phyloP scores from a whole-genome alignment of 1,140 invertebrate species.

The Psilanteris sp. region DNA sequence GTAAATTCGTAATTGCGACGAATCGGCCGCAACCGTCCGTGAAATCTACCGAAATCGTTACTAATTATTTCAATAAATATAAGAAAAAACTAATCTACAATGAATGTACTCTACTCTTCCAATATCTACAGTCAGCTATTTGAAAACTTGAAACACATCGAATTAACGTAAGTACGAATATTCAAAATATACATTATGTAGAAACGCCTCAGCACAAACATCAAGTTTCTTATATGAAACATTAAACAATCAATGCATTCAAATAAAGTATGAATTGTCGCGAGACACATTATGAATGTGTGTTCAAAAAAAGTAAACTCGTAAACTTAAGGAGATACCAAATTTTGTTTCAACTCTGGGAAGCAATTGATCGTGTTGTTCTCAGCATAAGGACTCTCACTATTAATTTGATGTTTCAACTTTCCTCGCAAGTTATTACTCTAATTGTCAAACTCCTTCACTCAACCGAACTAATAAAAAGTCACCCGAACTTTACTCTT shows the following conservation, averaged over 20 bases:
- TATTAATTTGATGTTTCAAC: not conserved
- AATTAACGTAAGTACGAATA: conserved; percentile 2
- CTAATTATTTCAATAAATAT: too few species aligned
- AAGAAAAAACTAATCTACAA: conserved; percentile 19
- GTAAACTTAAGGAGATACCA: conserved; percentile 29
- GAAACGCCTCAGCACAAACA: conserved; percentile 7
- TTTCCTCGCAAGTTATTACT: too few species aligned
- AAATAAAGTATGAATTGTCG: conserved; percentile 32
- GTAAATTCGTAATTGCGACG: too few species aligned
- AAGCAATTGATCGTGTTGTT: conserved; percentile 14
- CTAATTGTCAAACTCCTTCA: too few species aligned
- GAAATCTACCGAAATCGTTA: too few species aligned
- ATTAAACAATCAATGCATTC: conserved; percentile 57
- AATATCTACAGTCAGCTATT: conserved; percentile 15
- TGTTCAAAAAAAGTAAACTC: conserved; percentile 1
- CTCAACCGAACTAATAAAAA: too few species aligned
- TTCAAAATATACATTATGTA: conserved; percentile 3
- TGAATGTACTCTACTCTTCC: conserved; percentile 20
- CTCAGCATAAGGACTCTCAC: conserved; percentile 18
- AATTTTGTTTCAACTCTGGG: conserved; percentile 4
- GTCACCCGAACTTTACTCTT: too few species aligned
- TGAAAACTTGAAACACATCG: not conserved
- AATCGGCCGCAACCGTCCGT: too few species aligned
- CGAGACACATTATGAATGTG: conserved; percentile 12
- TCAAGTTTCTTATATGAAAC: conserved; percentile 17